Evolutionary conservation across 2,888 invertebrate genomes (phyloP).

Genomic region (Psylliodes chrysocephalus): DNA sequence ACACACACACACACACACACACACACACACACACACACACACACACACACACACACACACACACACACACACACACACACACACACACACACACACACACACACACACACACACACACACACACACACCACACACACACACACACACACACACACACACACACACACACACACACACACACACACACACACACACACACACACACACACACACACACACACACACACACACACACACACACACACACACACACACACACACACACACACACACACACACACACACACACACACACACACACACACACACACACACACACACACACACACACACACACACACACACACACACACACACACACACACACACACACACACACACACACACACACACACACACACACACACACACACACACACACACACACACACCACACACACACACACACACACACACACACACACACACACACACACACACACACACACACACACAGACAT

Average conservation of each 20-base stretch:
- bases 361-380: too few relatives aligned
- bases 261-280: background rate
- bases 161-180: background rate
- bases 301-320: conserved; percentile 14
- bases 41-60: background rate
- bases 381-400: too few relatives aligned
- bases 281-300: background rate
- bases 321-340: conserved; percentile 18
- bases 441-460: too few relatives aligned
- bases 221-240: background rate
- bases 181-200: background rate
- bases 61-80: background rate
- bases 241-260: background rate
- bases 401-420: too few relatives aligned
- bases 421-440: too few relatives aligned
- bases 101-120: background rate
- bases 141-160: background rate
- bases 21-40: background rate
- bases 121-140: too few relatives aligned
- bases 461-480: too few relatives aligned
- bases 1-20: background rate
- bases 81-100: background rate
- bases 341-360: too few relatives aligned
- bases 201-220: background rate
- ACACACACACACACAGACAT: too few relatives aligned